A percentile compares a stretch with the other conserved stretches of the same genome.
Conservation (phyloP, 1,140 invertebrate genomes). For the Chionoecetes opilio region DNA sequence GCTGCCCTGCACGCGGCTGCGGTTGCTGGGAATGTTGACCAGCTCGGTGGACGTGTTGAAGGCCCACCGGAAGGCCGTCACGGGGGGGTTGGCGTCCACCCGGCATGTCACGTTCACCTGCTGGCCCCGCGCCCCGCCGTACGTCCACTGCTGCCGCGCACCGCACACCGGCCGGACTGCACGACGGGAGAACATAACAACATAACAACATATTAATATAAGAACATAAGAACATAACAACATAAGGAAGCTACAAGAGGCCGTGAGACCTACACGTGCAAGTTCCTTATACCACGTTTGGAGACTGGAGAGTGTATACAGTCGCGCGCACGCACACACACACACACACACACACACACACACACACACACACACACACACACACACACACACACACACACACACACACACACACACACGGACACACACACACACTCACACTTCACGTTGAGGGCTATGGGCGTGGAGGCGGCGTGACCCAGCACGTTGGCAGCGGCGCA, state of each 20-base stretch:
- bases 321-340: background rate
- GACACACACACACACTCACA: background rate
- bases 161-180: conserved; percentile 50
- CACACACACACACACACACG: background rate
- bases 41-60: conserved; percentile 67
- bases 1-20: conserved; percentile 11
- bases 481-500: background rate
- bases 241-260: too few species aligned
- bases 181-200: too few species aligned
- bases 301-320: background rate
- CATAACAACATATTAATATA: too few species aligned
- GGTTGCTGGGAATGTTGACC: conserved; percentile 62
- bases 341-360: conserved; percentile 10
- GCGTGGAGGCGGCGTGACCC: conserved; percentile 10
- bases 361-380: background rate
- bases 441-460: background rate
- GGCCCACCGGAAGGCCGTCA: conserved; percentile 60
- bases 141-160: conserved; percentile 48
- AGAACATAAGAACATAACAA: too few species aligned
- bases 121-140: conserved; percentile 43
- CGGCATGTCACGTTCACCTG: conserved; percentile 53
- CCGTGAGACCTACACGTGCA: background rate
- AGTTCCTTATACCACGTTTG: background rate
- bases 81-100: conserved; percentile 48
- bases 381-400: background rate